These are phyloP conservation scores for Cyanistes caeruleus DNA, from an alignment of 2,113 vertebrate genomes.

Conservation along the genomic window DNA sequence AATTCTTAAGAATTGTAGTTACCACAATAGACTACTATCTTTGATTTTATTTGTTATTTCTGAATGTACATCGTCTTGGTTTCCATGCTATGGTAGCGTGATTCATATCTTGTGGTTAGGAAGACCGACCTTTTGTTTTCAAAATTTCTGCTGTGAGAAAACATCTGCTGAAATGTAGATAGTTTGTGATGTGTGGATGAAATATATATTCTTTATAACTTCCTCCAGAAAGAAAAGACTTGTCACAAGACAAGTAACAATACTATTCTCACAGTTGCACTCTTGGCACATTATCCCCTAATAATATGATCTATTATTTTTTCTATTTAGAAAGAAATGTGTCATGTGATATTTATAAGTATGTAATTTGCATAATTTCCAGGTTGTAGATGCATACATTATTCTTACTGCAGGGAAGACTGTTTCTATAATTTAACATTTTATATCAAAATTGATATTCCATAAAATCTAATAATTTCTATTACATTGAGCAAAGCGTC, in stretches of 20 bases:
- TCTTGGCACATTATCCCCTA: background rate
- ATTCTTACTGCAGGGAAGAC: background rate
- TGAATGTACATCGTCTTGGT: background rate
- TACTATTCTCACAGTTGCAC: background rate
- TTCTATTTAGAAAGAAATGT: background rate
- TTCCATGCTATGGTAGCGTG: slow-evolving; percentile 18
- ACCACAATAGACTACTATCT: slow-evolving; percentile 15
- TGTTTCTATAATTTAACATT: background rate
- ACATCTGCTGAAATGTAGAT: slow-evolving; percentile 31
- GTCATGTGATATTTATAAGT: background rate
- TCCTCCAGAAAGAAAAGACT: background rate
- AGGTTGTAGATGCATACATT: background rate
- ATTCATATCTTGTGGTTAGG: slow-evolving; percentile 62
- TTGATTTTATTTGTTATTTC: slow-evolving; percentile 41
- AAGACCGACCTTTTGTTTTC: slow-evolving; percentile 21
- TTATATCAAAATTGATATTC: background rate
- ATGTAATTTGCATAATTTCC: background rate
- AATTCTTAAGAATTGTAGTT: slow-evolving; percentile 47
- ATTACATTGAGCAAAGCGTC: background rate
- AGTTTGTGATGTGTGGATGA: background rate
- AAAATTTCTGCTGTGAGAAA: slow-evolving; percentile 38
- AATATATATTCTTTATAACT: background rate
- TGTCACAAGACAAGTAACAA: background rate
- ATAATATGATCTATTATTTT: background rate
- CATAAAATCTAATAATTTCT: background rate